Evolutionary conservation across 2,113 vertebrate species (phyloP).

Genomic region (Tyto alba): DNA sequence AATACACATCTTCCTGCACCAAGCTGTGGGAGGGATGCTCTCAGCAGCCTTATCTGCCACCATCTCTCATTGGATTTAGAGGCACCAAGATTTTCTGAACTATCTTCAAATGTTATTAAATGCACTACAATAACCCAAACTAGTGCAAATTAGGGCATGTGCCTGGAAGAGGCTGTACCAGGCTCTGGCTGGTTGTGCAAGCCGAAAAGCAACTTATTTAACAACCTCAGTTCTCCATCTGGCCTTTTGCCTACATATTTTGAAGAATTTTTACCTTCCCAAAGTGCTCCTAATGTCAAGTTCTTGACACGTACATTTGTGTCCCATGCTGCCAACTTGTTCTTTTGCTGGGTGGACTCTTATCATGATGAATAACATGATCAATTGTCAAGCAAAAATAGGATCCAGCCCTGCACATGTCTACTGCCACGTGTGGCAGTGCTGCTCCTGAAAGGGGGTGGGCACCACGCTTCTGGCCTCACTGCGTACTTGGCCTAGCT

Average conservation of each 20-base stretch:
- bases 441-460: neutral
- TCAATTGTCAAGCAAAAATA: neutral
- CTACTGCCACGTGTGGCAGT: neutral
- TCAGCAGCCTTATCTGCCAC: neutral
- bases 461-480: neutral
- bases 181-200: neutral
- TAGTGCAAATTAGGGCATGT: neutral
- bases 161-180: neutral
- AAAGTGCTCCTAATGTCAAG: neutral
- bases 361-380: neutral
- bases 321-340: neutral
- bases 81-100: neutral
- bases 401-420: neutral
- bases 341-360: neutral
- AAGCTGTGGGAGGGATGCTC: neutral
- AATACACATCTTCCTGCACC: neutral
- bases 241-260: neutral
- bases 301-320: neutral
- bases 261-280: neutral
- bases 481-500: fast-evolving
- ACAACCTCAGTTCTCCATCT: neutral
- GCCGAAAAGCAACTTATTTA: neutral
- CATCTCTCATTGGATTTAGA: neutral
- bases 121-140: neutral
- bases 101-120: neutral